A percentile compares a stretch with the other conserved stretches of the same genome.
Evolutionary conservation across 2,797 vertebrate species (phyloP).

Genomic region (Macropus fuliginosus): DNA sequence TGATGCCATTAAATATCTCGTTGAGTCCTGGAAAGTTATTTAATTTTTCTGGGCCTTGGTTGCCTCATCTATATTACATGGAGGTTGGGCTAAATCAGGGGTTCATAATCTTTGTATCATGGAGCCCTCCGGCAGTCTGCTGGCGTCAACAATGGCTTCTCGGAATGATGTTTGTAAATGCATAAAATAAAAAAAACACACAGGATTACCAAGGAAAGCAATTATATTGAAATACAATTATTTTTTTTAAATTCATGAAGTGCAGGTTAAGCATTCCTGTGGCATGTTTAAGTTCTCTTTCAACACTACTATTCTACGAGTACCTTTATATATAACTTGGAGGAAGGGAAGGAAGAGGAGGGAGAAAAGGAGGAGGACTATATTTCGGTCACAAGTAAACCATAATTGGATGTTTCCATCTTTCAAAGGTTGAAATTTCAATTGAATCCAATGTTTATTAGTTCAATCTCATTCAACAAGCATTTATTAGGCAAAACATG

Average conservation of each 20-base stretch:
- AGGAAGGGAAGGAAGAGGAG: not conserved
- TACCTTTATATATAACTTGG: not conserved
- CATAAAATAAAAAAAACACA: not conserved
- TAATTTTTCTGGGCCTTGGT: not conserved
- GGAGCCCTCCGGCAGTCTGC: not conserved
- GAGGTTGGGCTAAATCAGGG: not conserved
- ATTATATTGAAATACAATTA: not conserved
- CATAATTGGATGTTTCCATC: not conserved
- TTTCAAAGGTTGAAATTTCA: not conserved
- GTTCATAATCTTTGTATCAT: not conserved
- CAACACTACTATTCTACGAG: not conserved
- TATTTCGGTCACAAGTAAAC: not conserved
- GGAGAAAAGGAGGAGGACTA: not conserved
- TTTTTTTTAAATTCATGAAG: not conserved
- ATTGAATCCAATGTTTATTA: not conserved
- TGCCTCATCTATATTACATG: not conserved
- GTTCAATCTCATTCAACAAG: not conserved
- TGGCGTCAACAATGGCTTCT: not conserved
- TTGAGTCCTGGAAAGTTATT: not conserved
- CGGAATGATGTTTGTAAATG: not conserved
- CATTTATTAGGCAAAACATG: not conserved
- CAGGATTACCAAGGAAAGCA: not conserved
- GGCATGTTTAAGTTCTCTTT: not conserved
- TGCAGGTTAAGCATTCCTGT: not conserved
- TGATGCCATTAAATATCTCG: not conserved